phyloP scores from a whole-genome alignment of 2,113 vertebrate genomes.

The Kobus ellipsiprymnus region DNA sequence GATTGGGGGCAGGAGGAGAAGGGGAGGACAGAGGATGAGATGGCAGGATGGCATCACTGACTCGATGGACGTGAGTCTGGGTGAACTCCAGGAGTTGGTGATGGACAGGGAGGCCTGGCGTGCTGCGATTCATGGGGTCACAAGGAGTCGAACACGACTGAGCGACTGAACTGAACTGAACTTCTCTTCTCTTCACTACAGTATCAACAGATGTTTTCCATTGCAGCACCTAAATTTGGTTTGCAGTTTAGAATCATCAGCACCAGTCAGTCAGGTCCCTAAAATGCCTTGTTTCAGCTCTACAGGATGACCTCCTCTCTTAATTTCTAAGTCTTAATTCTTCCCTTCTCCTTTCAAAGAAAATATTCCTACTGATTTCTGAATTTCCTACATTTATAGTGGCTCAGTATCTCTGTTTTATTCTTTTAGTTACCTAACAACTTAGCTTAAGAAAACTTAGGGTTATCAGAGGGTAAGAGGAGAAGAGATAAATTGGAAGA shows the following conservation, averaged over 20 bases:
- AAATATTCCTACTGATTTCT: background rate
- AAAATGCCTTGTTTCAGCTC: background rate
- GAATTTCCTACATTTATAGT: background rate
- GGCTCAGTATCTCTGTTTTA: background rate
- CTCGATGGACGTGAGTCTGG: no score
- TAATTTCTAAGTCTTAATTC: background rate
- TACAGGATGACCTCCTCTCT: background rate
- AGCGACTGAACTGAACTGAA: no score
- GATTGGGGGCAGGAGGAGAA: no score
- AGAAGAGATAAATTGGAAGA: background rate
- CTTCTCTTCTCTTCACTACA: background rate
- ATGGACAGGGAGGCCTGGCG: no score
- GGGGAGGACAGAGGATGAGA: no score
- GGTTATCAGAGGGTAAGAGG: background rate
- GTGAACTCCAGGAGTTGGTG: no score
- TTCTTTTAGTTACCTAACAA: background rate
- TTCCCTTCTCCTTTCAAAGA: background rate
- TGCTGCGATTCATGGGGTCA: no score
- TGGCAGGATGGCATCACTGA: no score
- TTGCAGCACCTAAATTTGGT: background rate
- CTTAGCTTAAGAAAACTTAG: background rate
- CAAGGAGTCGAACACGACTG: rapidly evolving
- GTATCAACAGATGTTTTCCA: background rate
- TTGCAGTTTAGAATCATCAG: background rate
- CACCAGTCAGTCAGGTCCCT: background rate